Base-by-base conservation (phyloP, 2,113 vertebrate species). In the Macrotis lagotis region DNA sequence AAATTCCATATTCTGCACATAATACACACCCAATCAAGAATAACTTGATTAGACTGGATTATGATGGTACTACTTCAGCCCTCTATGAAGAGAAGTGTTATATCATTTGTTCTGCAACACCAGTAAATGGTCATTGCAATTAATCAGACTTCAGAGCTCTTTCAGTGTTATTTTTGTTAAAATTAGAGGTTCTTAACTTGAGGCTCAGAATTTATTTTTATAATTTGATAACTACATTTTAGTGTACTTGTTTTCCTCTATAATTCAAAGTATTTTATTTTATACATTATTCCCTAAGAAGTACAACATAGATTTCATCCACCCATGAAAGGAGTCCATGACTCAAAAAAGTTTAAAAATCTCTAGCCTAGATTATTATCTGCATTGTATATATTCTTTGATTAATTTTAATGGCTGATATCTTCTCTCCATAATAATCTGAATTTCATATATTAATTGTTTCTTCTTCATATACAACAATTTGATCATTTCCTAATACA, bases 21-120 rank as follows among this genome's bases (percentile, higher is more conserved):
- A 66, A 66, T 16, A 66, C 10, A 31, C 31, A 37, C 59, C 11
- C 59, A 66, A 12, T 66, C 12, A 66, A n/a, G 37, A 31, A 12
- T 16, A 66, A 31, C 12, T 66, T 66, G 31, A 19, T 16, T 66
- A 31, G 59, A 66, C 59, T n/a, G 7, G 31, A 66, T 37, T 66
- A 3, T 37, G 19, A 0, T 37, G 3, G 12, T 0, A 66, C 0
- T 66, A 11, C 0, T 12, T 3, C n/a, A 66, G n/a, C 12, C 9
- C 14, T 66, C 31, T 37, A n/a, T 66, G 37, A 66, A 66, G 31
- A 66, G 31, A 53, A 66, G 31, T 66, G 31, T n/a, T 37, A n/a
- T n/a, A 37, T 53, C 25, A 53, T 25, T 52, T 66, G 31, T 66
- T n/a, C 12, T 37, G 31, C 59, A 16, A 31, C 59, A 37, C 3